A percentile compares a stretch with the other conserved stretches of the same genome.
Conservation (phyloP, 2,797 vertebrate species). For the Channallabes apus region DNA sequence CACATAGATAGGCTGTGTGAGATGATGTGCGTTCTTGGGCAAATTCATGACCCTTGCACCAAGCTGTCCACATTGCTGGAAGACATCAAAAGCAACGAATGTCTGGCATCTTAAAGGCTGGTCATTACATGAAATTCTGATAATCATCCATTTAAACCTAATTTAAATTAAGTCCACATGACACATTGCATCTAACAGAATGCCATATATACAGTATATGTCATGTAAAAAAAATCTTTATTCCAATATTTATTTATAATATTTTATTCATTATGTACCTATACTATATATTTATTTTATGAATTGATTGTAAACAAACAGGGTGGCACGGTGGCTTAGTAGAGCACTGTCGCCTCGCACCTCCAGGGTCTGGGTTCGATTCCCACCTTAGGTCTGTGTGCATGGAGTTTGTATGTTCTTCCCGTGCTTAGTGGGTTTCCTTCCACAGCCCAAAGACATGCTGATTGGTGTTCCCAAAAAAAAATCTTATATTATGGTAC, state of each 20-base stretch:
- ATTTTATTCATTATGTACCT: too few relatives aligned
- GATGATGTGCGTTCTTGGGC: not conserved
- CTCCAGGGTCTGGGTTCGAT: too few relatives aligned
- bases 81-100: not conserved
- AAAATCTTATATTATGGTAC: not conserved
- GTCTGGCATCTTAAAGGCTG: not conserved
- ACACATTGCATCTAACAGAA: not conserved
- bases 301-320: too few relatives aligned
- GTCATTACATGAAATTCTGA: not conserved
- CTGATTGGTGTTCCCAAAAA: not conserved
- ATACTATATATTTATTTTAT: too few relatives aligned
- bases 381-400: too few relatives aligned
- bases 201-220: not conserved
- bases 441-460: too few relatives aligned
- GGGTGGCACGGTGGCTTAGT: too few relatives aligned
- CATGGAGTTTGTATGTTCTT: too few relatives aligned
- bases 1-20: not conserved
- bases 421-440: too few relatives aligned
- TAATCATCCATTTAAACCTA: not conserved
- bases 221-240: not conserved
- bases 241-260: not conserved
- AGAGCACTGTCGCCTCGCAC: too few relatives aligned
- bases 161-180: not conserved
- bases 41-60: not conserved
- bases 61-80: not conserved